These are phyloP conservation scores for Drosophila sproati DNA, from an alignment of 1,140 invertebrate species.

Conservation along the genomic window DNA sequence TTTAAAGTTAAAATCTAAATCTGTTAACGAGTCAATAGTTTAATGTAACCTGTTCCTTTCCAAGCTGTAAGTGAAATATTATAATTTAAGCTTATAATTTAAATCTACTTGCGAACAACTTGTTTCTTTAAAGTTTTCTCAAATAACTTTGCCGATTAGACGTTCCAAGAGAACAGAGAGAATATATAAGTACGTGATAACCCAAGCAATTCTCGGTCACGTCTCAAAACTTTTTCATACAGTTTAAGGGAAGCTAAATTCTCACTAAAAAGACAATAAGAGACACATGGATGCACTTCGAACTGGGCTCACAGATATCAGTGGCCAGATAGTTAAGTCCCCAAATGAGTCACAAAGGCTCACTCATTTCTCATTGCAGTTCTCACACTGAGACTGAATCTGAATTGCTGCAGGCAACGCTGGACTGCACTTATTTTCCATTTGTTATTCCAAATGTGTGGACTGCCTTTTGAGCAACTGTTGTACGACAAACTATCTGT, in stretches of 20 bases:
- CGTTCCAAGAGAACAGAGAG: too few species aligned
- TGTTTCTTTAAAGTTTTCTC: too few species aligned
- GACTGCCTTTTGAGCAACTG: background rate
- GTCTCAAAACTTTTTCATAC: background rate
- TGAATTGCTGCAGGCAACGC: conserved; percentile 14
- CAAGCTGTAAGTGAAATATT: too few species aligned
- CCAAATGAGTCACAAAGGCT: background rate
- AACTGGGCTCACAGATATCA: conserved; percentile 15
- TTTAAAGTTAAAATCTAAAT: too few species aligned
- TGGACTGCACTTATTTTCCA: conserved; percentile 13
- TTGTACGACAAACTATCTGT: background rate
- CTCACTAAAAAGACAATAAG: background rate
- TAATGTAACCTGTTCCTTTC: too few species aligned
- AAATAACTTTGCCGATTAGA: too few species aligned
- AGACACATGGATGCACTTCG: conserved; percentile 6
- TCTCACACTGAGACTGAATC: background rate
- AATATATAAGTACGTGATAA: background rate
- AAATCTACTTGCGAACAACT: too few species aligned
- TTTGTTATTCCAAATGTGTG: background rate
- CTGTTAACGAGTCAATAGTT: too few species aligned
- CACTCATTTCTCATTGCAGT: background rate
- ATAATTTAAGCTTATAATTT: too few species aligned
- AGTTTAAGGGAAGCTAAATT: too few species aligned
- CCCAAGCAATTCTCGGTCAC: background rate
- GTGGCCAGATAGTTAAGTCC: background rate